phyloP scores from a whole-genome alignment of 2,797 vertebrate species.

The Gymnodraco acuticeps region DNA sequence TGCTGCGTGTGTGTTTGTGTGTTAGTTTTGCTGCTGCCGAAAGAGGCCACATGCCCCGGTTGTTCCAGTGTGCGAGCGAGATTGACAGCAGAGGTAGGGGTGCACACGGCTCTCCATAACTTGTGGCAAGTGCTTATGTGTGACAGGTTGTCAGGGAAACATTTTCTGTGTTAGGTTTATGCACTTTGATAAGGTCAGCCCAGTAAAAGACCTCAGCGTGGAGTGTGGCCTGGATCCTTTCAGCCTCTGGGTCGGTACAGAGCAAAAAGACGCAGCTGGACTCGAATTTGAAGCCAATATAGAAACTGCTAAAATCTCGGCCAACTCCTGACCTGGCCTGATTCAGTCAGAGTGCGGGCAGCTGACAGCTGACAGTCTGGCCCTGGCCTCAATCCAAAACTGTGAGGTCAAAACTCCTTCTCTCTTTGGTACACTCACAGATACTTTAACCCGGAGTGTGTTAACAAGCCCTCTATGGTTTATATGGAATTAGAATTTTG shows the following conservation, averaged over 20 bases:
- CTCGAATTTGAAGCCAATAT: constrained; percentile 32
- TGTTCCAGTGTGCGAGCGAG: constrained; percentile 68
- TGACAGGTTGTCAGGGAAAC: constrained; percentile 72
- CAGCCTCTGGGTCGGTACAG: constrained; percentile 32
- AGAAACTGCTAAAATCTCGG: constrained; percentile 15
- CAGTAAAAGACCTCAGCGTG: constrained; percentile 53
- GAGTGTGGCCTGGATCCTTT: constrained; percentile 49
- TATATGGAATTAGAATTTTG: too few species aligned
- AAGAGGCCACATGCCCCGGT: constrained; percentile 59
- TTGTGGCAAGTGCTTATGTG: constrained; percentile 61
- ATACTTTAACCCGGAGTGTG: too few species aligned
- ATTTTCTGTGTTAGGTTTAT: constrained; percentile 67
- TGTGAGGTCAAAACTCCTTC: constrained; percentile 7
- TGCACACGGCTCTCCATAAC: constrained; percentile 49
- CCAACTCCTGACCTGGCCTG: constrained; percentile 23
- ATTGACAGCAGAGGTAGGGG: constrained; percentile 72
- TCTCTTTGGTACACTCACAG: neutral
- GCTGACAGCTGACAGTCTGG: constrained; percentile 10
- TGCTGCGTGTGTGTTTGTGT: constrained; percentile 47
- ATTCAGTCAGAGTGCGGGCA: constrained; percentile 16
- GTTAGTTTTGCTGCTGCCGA: constrained; percentile 34
- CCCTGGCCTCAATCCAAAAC: constrained; percentile 19
- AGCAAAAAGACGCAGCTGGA: constrained; percentile 43
- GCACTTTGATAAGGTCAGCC: constrained; percentile 61
- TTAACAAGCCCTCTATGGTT: neutral